phyloP scores from a whole-genome alignment of 2,797 vertebrate species.

The Falco cherrug region DNA sequence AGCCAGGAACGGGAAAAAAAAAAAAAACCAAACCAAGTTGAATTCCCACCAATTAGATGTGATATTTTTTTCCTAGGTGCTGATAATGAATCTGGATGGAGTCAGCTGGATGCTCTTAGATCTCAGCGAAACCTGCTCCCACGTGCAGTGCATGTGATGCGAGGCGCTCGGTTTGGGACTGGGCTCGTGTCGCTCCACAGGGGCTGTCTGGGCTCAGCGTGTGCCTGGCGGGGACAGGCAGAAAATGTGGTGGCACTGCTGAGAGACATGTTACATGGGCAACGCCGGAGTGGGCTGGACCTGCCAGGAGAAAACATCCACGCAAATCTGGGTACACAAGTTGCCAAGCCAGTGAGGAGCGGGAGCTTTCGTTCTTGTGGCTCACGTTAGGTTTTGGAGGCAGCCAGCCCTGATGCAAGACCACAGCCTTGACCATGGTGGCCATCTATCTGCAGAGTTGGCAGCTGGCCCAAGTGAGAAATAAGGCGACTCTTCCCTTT shows the following conservation, averaged over 20 bases:
- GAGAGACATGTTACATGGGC: neutral
- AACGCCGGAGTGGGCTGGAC: neutral
- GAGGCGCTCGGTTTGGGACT: neutral
- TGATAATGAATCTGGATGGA: neutral
- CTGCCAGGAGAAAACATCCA: neutral
- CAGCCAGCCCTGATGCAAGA: neutral
- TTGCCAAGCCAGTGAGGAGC: accelerated
- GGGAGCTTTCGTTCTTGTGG: constrained; percentile 9
- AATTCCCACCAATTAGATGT: neutral
- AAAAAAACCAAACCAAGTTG: neutral
- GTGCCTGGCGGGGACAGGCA: neutral
- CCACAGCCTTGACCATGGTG: neutral
- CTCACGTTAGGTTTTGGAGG: neutral
- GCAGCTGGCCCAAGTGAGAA: neutral
- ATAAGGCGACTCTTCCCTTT: constrained; percentile 12
- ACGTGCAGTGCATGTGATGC: accelerated
- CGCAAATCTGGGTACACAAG: neutral
- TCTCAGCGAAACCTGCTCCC: neutral
- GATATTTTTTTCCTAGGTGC: neutral
- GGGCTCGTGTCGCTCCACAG: neutral
- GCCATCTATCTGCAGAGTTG: constrained; percentile 19
- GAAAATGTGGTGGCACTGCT: accelerated
- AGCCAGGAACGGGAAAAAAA: neutral
- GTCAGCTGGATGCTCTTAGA: neutral
- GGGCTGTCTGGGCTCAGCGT: neutral